Base-by-base conservation (phyloP, 2,888 invertebrate genomes). In the Acleris laterana region DNA sequence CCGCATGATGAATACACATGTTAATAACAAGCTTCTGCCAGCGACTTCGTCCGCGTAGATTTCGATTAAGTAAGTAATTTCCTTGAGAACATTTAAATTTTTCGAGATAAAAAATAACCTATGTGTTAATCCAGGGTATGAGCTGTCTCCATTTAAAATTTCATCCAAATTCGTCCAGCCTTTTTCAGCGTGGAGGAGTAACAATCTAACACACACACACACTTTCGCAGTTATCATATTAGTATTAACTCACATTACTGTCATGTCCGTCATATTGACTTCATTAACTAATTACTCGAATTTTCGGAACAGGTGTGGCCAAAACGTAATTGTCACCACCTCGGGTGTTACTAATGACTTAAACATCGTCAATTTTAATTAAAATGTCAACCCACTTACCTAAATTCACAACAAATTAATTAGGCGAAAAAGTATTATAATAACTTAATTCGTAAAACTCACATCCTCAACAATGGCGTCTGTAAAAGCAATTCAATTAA, bases 401-500 rank as follows among this genome's bases (percentile, higher is more conserved):
- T 38, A 46, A 48, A 28, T 63, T 53, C 48, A 51, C 20, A 53
- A 61, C 32, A 32, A 32, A 19, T 28, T 44, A 51, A 51, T 51
- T 28, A 38, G 5, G 17, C 63, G 52, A 42, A 53, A 59, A 48
- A 46, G 46, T 19, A 53, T 55, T 22, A 48, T 19, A 62, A 63
- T 48, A 25, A 44, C 48, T 46, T 56, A 38, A 53, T 57, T 63
- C 38, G 19, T 22, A 25, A 58, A 22, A 52, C 59, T 58, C 63
- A 63, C 38, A 58, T 57, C 17, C 44, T 50, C 7, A 46, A 66
- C 66, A 62, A 66, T 62, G 46, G 58, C 53, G 11, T 50, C 48
- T 46, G 11, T 32, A 22, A 50, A 52, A 53, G 51, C 57, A 68
- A 71, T 69, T 68, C 71, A 64, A 56, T 64, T 57, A 57, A 63